These are phyloP conservation scores for Planococcus citri DNA, from an alignment of 1,140 invertebrate species.

Conservation along the genomic window DNA sequence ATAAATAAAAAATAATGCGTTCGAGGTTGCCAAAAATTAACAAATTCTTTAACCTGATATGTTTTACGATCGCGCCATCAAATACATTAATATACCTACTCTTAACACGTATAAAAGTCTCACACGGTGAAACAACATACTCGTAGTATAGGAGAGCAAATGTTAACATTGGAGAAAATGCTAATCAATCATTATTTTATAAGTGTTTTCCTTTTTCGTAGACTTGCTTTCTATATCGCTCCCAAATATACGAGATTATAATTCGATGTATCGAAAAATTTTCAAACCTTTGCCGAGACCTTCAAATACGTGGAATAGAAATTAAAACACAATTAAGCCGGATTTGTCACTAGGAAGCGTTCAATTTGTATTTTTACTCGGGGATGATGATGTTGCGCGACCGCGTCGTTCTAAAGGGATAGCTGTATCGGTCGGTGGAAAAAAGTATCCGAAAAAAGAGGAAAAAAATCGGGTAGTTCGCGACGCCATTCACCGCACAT, in stretches of 20 bases:
- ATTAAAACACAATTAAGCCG: constrained; percentile 18
- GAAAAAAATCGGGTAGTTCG: not conserved
- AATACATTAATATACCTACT: too few relatives aligned
- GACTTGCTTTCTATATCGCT: too few relatives aligned
- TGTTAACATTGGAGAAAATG: too few relatives aligned
- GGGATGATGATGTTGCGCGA: not conserved
- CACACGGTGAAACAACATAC: too few relatives aligned
- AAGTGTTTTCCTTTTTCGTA: too few relatives aligned
- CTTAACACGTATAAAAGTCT: too few relatives aligned
- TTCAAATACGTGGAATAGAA: not conserved
- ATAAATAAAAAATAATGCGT: not conserved
- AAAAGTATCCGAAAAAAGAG: not conserved
- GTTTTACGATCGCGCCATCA: not conserved
- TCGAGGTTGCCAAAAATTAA: not conserved
- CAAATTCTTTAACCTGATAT: not conserved
- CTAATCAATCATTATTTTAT: too few relatives aligned
- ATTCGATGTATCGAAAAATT: too few relatives aligned
- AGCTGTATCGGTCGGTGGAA: not conserved
- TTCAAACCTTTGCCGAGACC: too few relatives aligned
- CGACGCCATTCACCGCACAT: not conserved
- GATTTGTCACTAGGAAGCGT: constrained; percentile 10
- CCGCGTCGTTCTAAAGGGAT: not conserved
- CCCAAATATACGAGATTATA: too few relatives aligned
- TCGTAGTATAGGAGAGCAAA: too few relatives aligned
- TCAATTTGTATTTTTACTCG: constrained; percentile 10